These are phyloP conservation scores for Telmatochromis brichardi DNA, from an alignment of 2,113 vertebrate genomes.

Conservation along the genomic window DNA sequence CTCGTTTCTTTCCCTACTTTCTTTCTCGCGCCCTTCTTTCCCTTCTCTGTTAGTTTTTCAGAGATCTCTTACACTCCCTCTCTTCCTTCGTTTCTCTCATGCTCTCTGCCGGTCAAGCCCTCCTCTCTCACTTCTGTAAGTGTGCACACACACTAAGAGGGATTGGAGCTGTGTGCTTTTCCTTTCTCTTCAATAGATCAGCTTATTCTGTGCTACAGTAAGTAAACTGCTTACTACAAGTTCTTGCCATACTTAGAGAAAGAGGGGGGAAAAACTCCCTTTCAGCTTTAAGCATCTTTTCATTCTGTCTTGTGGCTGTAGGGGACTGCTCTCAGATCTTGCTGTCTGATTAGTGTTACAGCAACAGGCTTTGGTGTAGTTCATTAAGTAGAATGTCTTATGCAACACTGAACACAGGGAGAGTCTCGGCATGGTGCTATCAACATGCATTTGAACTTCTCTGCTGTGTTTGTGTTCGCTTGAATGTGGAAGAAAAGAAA, in stretches of 20 bases:
- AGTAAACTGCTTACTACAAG: slow-evolving; percentile 38
- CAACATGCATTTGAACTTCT: neutral
- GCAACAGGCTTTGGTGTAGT: neutral
- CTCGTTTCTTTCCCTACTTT: neutral
- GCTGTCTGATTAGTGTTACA: neutral
- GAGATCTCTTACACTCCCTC: slow-evolving; percentile 15
- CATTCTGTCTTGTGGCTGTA: neutral
- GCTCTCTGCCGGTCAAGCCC: neutral
- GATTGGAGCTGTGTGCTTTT: slow-evolving; percentile 27
- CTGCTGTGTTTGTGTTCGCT: neutral
- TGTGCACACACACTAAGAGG: slow-evolving; percentile 32
- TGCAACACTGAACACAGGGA: neutral
- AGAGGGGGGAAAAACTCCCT: neutral
- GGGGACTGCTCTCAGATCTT: neutral
- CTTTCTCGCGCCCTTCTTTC: neutral
- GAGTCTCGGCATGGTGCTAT: neutral
- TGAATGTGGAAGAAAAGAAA: neutral
- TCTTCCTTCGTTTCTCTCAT: neutral
- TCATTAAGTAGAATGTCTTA: neutral
- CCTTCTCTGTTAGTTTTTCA: neutral
- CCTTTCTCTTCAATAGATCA: slow-evolving; percentile 17
- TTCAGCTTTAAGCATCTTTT: neutral
- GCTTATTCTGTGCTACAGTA: slow-evolving; percentile 31
- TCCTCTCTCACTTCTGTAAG: slow-evolving; percentile 24
- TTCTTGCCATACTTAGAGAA: neutral